A percentile compares a stretch with the other conserved stretches of the same genome.
phyloP scores from a whole-genome alignment of 2,113 vertebrate genomes.

The Falco punctatus region DNA sequence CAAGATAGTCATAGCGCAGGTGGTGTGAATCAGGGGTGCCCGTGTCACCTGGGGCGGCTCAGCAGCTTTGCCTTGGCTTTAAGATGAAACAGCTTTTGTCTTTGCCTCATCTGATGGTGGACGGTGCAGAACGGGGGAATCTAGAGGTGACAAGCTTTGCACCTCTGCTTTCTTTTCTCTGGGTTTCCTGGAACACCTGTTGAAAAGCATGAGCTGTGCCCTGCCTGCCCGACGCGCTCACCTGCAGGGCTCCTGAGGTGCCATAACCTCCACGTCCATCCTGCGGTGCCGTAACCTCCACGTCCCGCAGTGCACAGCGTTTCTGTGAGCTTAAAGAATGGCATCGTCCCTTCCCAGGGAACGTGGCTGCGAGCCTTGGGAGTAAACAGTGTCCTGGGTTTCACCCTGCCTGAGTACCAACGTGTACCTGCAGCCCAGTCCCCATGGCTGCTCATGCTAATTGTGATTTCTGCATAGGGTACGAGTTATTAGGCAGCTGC shows the following conservation, averaged over 20 bases:
- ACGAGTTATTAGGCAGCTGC: background rate
- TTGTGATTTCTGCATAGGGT: background rate
- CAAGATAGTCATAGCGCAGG: background rate
- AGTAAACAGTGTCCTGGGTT: background rate
- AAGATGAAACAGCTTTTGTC: background rate
- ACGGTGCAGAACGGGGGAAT: background rate
- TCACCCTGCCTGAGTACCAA: background rate
- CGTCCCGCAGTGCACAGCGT: rapidly evolving
- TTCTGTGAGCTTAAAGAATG: background rate
- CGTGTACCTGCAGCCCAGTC: background rate
- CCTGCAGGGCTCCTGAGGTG: rapidly evolving
- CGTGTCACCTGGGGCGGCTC: background rate
- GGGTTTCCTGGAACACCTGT: background rate
- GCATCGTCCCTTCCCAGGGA: background rate
- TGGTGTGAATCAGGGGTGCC: background rate
- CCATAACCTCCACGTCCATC: background rate
- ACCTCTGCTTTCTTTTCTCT: background rate
- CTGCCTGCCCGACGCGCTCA: background rate
- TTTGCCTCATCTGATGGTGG: background rate
- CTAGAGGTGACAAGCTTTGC: background rate
- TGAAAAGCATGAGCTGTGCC: background rate
- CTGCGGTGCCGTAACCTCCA: background rate
- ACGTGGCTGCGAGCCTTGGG: background rate
- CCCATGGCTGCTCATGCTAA: background rate
- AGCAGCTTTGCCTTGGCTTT: background rate